phyloP scores from a whole-genome alignment of 2,113 vertebrate species.

The Erythrolamprus reginae region DNA sequence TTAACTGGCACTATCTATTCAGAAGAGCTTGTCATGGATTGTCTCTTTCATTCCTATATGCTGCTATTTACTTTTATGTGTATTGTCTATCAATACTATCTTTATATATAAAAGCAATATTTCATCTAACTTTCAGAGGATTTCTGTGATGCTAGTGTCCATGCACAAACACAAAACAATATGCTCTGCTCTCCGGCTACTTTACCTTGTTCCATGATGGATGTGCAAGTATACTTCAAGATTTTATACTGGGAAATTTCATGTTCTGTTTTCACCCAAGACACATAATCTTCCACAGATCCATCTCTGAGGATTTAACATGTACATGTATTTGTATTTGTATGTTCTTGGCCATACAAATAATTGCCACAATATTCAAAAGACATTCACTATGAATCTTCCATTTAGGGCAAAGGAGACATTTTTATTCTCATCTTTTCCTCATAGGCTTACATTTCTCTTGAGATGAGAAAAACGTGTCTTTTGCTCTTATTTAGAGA shows the following conservation, averaged over 20 bases:
- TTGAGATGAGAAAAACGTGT: neutral
- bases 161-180: neutral
- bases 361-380: neutral
- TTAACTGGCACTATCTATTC: neutral
- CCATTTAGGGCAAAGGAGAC: neutral
- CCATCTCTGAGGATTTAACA: neutral
- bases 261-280: neutral
- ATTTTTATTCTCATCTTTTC: neutral
- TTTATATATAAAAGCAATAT: neutral
- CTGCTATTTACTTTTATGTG: neutral
- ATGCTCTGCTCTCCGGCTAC: neutral
- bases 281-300: neutral
- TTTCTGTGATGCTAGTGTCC: neutral
- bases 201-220: neutral
- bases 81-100: neutral
- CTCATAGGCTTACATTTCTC: neutral
- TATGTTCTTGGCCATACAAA: neutral
- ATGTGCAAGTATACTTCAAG: neutral
- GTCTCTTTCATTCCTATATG: neutral
- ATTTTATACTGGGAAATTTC: neutral
- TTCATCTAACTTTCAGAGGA: neutral
- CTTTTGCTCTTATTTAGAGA: neutral
- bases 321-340: neutral
- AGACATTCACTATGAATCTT: neutral
- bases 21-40: neutral